These are phyloP conservation scores for Synergus laeviventris DNA, from an alignment of 2,888 invertebrate genomes.

Conservation along the genomic window DNA sequence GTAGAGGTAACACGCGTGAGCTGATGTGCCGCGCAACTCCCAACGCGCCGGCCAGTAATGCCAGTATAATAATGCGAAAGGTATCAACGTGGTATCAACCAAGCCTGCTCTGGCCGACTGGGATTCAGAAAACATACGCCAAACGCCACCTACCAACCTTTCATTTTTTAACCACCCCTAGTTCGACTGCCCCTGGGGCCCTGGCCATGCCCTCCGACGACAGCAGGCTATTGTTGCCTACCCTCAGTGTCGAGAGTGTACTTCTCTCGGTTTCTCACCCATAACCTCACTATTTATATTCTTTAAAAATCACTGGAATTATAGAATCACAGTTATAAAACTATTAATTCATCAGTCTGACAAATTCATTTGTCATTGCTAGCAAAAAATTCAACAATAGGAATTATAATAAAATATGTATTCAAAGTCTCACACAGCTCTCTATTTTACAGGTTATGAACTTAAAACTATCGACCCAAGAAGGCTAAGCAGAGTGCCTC, in stretches of 20 bases:
- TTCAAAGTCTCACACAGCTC: neutral
- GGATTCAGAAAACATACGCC: constrained; percentile 16
- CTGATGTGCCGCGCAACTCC: constrained; percentile 5
- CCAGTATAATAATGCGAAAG: neutral
- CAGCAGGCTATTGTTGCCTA: constrained; percentile 5
- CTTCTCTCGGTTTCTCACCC: neutral
- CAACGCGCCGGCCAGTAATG: constrained; percentile 10
- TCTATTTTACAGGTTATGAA: constrained; percentile 1
- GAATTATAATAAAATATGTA: too few species aligned
- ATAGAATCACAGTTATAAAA: too few species aligned
- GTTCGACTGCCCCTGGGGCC: neutral
- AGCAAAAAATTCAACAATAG: too few species aligned
- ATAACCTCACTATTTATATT: neutral
- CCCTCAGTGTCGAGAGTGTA: neutral
- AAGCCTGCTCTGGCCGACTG: constrained; percentile 18
- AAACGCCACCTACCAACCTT: constrained; percentile 24
- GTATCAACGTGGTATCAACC: constrained; percentile 11
- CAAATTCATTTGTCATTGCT: too few species aligned
- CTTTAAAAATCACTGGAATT: too few species aligned
- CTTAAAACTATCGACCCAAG: constrained; percentile 15
- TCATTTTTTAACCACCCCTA: neutral
- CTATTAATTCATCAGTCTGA: too few species aligned
- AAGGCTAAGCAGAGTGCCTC: constrained; percentile 23
- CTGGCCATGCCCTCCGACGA: neutral
- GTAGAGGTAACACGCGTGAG: constrained; percentile 10